Percentiles rank a stretch among this genome's conserved stretches.
These are phyloP conservation scores for Takifugu bimaculatus DNA, from an alignment of 2,113 vertebrate genomes.

Conservation along the genomic window DNA sequence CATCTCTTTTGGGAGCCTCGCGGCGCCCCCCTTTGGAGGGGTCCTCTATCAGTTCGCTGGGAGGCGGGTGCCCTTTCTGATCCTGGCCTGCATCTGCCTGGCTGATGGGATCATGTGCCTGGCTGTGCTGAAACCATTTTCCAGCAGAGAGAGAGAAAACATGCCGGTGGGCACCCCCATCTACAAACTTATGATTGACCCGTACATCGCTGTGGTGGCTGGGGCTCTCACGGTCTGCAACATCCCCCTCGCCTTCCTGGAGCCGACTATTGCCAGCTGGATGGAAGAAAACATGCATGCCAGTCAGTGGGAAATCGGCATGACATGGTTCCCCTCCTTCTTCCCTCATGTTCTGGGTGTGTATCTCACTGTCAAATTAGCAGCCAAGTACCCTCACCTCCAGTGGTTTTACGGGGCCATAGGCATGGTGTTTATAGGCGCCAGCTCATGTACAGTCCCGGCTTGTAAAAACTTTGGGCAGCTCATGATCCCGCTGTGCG, in stretches of 20 bases:
- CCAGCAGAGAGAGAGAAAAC: conserved; percentile 81
- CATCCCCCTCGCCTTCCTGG: conserved; percentile 94
- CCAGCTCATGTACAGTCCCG: conserved; percentile 90
- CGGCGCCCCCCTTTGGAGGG: conserved; percentile 93
- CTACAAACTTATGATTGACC: conserved; percentile 91
- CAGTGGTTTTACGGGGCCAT: conserved; percentile 97
- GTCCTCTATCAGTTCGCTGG: conserved; percentile 87
- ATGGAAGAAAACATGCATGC: conserved; percentile 90
- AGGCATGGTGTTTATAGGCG: conserved; percentile 92
- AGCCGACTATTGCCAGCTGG: conserved; percentile 96
- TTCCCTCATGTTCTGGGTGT: conserved; percentile 94
- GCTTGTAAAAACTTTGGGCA: conserved; percentile 90
- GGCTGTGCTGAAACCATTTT: conserved; percentile 84
- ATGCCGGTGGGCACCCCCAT: conserved; percentile 93
- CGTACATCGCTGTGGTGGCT: conserved; percentile 92
- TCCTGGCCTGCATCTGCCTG: conserved; percentile 85
- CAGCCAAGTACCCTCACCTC: conserved; percentile 86
- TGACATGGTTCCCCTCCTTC: conserved; percentile 95
- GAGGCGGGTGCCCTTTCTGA: conserved; percentile 86
- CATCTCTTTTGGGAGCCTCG: conserved; percentile 95
- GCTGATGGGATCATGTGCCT: conserved; percentile 84
- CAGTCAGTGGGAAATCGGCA: conserved; percentile 90
- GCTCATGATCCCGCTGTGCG: conserved; percentile 88
- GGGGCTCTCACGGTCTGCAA: conserved; percentile 93
- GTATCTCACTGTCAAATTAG: conserved; percentile 88